A percentile compares a stretch with the other conserved stretches of the same genome.
phyloP scores from a whole-genome alignment of 2,797 vertebrate species.

The Girardinus metallicus region DNA sequence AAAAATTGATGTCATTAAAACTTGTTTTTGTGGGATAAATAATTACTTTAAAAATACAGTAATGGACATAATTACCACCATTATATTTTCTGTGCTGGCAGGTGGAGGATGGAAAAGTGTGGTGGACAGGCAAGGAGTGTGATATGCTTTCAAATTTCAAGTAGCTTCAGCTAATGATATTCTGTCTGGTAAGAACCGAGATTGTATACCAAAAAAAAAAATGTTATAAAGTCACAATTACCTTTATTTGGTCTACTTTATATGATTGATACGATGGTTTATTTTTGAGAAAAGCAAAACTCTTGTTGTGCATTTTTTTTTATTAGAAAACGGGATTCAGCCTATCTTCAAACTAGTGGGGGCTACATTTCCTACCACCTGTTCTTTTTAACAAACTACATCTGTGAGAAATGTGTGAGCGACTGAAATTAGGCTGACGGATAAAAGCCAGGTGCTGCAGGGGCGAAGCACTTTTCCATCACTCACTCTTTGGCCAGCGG shows the following conservation, averaged over 20 bases:
- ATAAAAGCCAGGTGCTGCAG: conserved; percentile 6
- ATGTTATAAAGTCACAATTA: not conserved
- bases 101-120: not conserved
- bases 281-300: not conserved
- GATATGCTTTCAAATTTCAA: not conserved
- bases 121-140: not conserved
- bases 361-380: conserved; percentile 2
- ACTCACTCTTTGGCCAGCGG: not conserved
- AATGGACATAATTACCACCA: not conserved
- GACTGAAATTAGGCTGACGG: not conserved
- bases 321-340: not conserved
- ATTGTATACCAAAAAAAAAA: not conserved
- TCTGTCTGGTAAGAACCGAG: not conserved
- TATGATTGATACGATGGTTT: not conserved
- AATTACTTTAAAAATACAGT: not conserved
- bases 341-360: too few relatives aligned
- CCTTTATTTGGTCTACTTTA: not conserved
- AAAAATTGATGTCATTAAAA: not conserved
- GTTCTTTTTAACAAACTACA: not conserved
- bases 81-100: not conserved
- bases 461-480: conserved; percentile 11
- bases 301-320: not conserved
- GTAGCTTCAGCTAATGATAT: not conserved
- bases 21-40: not conserved
- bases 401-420: conserved; percentile 7